phyloP scores from a whole-genome alignment of 2,888 invertebrate genomes.

The Teinopalpus imperialis region DNA sequence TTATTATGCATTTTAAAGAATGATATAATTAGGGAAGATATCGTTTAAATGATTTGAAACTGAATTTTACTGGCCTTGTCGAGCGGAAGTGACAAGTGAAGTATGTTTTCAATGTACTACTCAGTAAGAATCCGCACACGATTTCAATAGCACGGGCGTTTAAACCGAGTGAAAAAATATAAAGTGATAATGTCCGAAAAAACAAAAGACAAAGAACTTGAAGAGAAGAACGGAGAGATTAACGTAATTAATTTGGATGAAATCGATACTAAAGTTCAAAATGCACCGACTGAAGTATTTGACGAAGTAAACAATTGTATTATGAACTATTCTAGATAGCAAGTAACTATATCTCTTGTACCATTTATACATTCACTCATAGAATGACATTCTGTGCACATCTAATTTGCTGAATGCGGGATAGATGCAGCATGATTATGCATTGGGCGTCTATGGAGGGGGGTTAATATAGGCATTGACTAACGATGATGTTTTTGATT shows the following conservation, averaged over 20 bases:
- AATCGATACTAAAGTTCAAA: constrained; percentile 41
- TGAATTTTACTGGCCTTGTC: constrained; percentile 48
- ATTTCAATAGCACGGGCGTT: constrained; percentile 36
- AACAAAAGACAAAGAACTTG: constrained; percentile 33
- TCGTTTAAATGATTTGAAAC: constrained; percentile 27
- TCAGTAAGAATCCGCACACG: constrained; percentile 46
- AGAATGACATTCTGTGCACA: no score
- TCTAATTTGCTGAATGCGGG: no score
- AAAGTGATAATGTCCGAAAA: constrained; percentile 44
- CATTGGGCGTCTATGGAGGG: no score
- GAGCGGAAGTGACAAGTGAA: constrained; percentile 51
- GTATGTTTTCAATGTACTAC: constrained; percentile 40
- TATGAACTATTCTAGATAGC: no score
- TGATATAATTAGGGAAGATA: constrained; percentile 21
- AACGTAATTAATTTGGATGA: constrained; percentile 46
- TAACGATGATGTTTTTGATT: no score
- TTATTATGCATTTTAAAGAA: no score
- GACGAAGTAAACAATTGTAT: constrained; percentile 46
- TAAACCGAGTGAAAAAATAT: constrained; percentile 30
- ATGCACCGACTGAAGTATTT: constrained; percentile 47
- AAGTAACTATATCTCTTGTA: no score
- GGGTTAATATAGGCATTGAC: no score
- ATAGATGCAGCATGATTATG: no score
- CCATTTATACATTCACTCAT: no score
- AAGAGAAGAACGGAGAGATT: constrained; percentile 31